phyloP scores from a whole-genome alignment of 2,888 invertebrate genomes.

The Cosmia pyralina region DNA sequence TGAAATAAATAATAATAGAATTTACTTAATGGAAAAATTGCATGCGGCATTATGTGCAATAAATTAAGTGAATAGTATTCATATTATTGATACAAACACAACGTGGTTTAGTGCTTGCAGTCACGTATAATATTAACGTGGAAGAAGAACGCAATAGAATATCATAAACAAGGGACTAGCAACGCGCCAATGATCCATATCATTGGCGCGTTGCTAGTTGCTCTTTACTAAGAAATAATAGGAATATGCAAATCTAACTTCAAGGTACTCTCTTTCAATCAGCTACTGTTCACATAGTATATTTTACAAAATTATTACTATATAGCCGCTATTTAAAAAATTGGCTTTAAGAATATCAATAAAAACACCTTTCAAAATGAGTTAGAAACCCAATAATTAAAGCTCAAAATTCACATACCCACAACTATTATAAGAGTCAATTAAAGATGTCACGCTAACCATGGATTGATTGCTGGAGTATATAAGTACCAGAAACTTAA shows the following conservation, averaged over 20 bases:
- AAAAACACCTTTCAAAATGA: not conserved
- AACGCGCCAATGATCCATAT: conserved; percentile 43
- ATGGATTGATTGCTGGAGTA: not conserved
- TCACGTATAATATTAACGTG: conserved; percentile 56
- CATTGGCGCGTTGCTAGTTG: too few relatives aligned
- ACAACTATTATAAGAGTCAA: not conserved
- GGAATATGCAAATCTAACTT: conserved; percentile 31
- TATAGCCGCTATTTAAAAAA: not conserved
- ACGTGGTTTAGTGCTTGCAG: conserved; percentile 38
- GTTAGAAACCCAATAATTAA: too few relatives aligned
- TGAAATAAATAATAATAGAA: not conserved
- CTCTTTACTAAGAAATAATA: conserved; percentile 37
- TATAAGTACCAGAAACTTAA: not conserved
- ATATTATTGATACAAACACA: conserved; percentile 40
- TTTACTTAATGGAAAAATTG: not conserved
- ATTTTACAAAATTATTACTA: not conserved
- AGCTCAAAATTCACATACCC: not conserved
- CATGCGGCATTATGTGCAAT: conserved; percentile 10
- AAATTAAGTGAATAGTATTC: conserved; percentile 32
- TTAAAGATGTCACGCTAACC: not conserved
- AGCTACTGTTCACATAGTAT: not conserved
- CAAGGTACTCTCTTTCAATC: conserved; percentile 1
- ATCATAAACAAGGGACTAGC: conserved; percentile 53
- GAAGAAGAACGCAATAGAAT: conserved; percentile 33
- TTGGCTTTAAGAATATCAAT: too few relatives aligned